Percentiles rank a stretch among this genome's conserved stretches.
These are phyloP conservation scores for Drosophila grimshawi DNA, from an alignment of 1,140 invertebrate species.

Conservation along the genomic window DNA sequence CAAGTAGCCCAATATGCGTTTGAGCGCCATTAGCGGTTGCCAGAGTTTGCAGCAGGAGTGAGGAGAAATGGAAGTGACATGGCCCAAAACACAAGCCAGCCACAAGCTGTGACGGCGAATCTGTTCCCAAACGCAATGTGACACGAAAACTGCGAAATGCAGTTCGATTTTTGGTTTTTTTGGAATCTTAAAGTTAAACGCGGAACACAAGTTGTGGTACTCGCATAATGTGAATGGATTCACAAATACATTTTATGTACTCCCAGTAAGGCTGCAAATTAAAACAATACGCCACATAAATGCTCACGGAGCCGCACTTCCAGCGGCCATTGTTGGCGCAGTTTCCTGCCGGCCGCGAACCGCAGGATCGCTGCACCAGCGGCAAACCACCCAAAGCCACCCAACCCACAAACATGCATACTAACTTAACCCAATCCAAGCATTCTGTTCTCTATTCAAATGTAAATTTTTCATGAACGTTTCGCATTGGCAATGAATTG, in stretches of 20 bases:
- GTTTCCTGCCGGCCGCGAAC: conserved; percentile 46
- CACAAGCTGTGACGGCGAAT: conserved; percentile 43
- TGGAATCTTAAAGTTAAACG: conserved; percentile 30
- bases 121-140: conserved; percentile 32
- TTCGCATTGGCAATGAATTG: conserved; percentile 54
- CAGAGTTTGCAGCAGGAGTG: conserved; percentile 5
- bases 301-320: conserved; percentile 73
- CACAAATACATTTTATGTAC: conserved; percentile 39
- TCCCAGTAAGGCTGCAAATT: conserved; percentile 63
- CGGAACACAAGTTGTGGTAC: background rate
- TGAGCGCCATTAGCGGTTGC: conserved; percentile 65
- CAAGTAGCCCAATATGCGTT: conserved; percentile 62
- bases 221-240: conserved; percentile 41
- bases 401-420: conserved; percentile 7
- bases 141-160: conserved; percentile 33
- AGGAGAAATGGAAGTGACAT: conserved; percentile 9
- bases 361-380: conserved; percentile 48
- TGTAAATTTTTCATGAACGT: conserved; percentile 78
- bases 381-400: conserved; percentile 16
- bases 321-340: conserved; percentile 65
- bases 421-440: background rate
- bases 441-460: conserved; percentile 66
- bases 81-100: conserved; percentile 49
- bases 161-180: conserved; percentile 13
- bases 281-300: conserved; percentile 82